Conservation (phyloP, 2,797 vertebrate species). For the Sylvilagus floridanus region DNA sequence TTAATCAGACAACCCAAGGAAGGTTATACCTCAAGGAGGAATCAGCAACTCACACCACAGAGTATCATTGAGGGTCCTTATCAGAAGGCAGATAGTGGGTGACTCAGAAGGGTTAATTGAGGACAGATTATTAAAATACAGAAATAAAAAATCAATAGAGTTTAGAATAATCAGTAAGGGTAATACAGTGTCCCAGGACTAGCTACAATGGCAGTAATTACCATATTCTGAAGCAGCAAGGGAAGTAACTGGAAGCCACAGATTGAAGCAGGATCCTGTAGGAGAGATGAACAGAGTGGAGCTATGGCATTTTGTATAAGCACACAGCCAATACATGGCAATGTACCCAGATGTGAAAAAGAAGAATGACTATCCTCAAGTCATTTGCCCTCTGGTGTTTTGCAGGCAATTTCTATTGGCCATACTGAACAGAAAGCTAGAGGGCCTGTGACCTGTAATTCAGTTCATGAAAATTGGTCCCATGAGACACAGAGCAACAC, state of each 20-base stretch:
- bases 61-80: not conserved
- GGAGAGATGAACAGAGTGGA: not conserved
- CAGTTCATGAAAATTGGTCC: not conserved
- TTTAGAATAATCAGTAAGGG: not conserved
- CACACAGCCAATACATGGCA: no score
- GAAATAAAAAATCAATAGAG: not conserved
- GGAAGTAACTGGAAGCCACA: not conserved
- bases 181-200: not conserved
- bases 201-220: not conserved
- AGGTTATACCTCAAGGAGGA: not conserved
- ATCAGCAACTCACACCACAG: not conserved
- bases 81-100: not conserved
- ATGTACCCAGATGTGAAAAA: not conserved
- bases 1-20: not conserved
- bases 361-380: not conserved
- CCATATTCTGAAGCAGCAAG: not conserved
- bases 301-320: not conserved
- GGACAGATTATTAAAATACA: slow-evolving; percentile 9
- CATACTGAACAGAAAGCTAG: not conserved
- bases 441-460: not conserved
- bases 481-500: not conserved
- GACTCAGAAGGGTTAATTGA: not conserved
- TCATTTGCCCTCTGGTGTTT: not conserved
- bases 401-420: not conserved
- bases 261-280: not conserved